Evolutionary conservation across 2,888 invertebrate genomes (phyloP).

Genomic region (Apamea epomidion): DNA sequence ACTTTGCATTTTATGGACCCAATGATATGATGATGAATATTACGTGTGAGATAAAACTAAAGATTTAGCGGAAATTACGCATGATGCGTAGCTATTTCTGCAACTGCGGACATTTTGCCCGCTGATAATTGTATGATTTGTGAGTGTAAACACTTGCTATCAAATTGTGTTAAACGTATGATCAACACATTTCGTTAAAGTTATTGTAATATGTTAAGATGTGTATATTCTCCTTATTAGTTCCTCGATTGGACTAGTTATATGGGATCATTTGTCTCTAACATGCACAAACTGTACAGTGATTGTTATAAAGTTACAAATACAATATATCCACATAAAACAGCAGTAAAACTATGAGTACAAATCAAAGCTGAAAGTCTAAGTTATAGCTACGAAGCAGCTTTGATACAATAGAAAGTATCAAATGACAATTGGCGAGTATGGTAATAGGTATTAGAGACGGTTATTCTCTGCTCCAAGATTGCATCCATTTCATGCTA

Average conservation of each 20-base stretch:
- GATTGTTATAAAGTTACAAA: conserved; percentile 41
- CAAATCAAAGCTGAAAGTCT: conserved; percentile 64
- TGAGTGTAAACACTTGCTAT: conserved; percentile 16
- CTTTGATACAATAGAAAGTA: conserved; percentile 61
- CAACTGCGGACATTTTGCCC: background rate
- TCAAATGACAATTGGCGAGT: conserved; percentile 57
- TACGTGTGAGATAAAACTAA: background rate
- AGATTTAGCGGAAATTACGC: background rate
- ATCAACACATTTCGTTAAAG: conserved; percentile 2
- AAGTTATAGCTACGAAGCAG: conserved; percentile 67
- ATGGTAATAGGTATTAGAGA: conserved; percentile 66
- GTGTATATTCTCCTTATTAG: conserved; percentile 11
- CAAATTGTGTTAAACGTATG: conserved; percentile 2
- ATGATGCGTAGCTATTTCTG: background rate
- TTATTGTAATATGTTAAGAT: conserved; percentile 37
- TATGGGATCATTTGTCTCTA: conserved; percentile 33
- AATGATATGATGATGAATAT: conserved; percentile 14
- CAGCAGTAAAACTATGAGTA: conserved; percentile 57
- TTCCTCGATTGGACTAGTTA: conserved; percentile 7
- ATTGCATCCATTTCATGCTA: conserved; percentile 78
- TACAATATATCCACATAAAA: conserved; percentile 52
- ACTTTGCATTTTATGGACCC: background rate
- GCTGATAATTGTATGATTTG: conserved; percentile 1
- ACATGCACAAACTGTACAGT: conserved; percentile 57
- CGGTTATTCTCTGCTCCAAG: conserved; percentile 68